Evolutionary conservation across 2,888 invertebrate species (phyloP), one percentile per base, ranked within the genome.

Genomic region (Parthenolecanium corni): DNA sequence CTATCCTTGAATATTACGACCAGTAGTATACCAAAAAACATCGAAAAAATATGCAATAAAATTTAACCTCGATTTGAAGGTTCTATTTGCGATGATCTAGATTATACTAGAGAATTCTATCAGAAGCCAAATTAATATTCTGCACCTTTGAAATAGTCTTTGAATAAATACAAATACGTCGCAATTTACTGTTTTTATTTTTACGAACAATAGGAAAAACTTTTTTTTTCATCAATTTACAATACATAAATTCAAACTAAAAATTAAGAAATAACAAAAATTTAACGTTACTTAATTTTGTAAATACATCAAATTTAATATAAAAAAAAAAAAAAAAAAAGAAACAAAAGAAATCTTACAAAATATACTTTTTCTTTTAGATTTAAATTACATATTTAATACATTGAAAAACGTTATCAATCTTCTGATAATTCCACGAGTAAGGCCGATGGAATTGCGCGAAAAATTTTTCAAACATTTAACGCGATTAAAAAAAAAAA

Each of bases 231-330:
- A 16, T 18, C 23, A 31, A 31, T 31, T 6, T 31, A 31, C 31
- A 31, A n/a, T 12, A 38, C 9, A 53, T 53, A 14, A 38, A 53
- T 53, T 53, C 53, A 31, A 40, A 25, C 46, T 57, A 46, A 46
- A 57, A 44, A 57, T 57, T 57, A 57, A 40, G 31, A 9, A 6
- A 31, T 31, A 31, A 31, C 31, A 31, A 31, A 31, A 31, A 31
- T 31, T 31, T 31, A 31, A 31, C 31, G 9, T 31, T 31, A 31
- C 31, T 31, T 31, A 31, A 31, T 9, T 31, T 6, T 6, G 23
- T 18, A 46, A 23, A 42, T 57, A 57, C 44, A 57, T 46, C 25
- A 57, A 57, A 57, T 46, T 57, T 57, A 57, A 44, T 46, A 57
- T 31, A 57, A 44, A 57, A 57, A 25, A 46, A 57, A 57, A 40